phyloP scores from a whole-genome alignment of 2,113 vertebrate species.

The Stegostoma tigrinum region DNA sequence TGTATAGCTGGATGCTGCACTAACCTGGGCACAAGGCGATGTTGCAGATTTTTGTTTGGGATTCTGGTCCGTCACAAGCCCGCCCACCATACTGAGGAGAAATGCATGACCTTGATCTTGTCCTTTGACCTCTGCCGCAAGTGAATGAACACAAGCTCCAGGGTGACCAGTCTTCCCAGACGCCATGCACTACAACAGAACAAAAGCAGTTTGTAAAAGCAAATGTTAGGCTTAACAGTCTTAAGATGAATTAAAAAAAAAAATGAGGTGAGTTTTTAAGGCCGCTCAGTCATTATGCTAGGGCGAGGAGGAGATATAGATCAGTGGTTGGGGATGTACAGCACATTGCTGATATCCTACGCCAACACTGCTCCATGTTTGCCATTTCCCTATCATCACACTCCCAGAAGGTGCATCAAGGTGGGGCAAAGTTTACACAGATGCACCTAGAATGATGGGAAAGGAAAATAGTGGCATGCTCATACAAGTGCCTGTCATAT shows the following conservation, averaged over 20 bases:
- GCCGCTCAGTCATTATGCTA: not conserved
- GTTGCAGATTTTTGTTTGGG: constrained; percentile 98
- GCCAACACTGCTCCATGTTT: not conserved
- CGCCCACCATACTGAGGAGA: constrained; percentile 92
- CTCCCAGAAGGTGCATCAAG: not conserved
- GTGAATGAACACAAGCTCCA: constrained; percentile 99
- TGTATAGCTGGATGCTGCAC: not conserved
- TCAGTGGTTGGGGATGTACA: not conserved
- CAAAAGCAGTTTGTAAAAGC: constrained; percentile 63
- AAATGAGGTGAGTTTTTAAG: not conserved
- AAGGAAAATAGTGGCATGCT: not conserved
- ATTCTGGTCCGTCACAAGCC: constrained; percentile 93
- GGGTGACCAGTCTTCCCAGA: constrained; percentile 99
- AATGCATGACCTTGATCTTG: constrained; percentile 86
- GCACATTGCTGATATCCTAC: not conserved
- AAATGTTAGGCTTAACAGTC: constrained; percentile 41
- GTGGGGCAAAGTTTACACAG: not conserved
- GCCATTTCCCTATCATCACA: not conserved
- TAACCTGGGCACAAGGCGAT: constrained; percentile 96
- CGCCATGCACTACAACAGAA: constrained; percentile 94
- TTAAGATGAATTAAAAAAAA: not conserved
- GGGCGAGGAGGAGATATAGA: not conserved
- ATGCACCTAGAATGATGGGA: not conserved
- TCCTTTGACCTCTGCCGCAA: constrained; percentile 96
- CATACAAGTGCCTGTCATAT: not conserved